Base-by-base conservation (phyloP, 2,888 invertebrate species). In the Frankliniella fusca region DNA sequence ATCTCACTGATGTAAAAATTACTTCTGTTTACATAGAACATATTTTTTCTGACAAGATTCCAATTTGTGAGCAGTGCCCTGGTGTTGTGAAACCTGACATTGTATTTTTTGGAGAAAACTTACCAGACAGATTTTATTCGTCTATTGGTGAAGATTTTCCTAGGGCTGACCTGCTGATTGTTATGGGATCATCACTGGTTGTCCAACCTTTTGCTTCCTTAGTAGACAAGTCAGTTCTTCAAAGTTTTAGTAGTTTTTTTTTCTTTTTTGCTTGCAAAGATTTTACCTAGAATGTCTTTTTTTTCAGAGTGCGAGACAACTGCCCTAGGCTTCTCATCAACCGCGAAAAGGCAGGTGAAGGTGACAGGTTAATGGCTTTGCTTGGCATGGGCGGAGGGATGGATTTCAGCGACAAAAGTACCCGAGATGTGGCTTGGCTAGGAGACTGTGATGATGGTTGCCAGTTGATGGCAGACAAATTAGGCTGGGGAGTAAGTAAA, bases 201-300 rank as follows among this genome's bases (percentile, higher is more conserved):
- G 98, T 99, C 0, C 96, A 97, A 86, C 98, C 98, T 0, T 98
- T 98, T 89, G 97, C 97, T 0, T 95, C 95, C 0, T 90, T 98
- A 9, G 90, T 96, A 84, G 93, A 95, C 86, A 92, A 92, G 94
- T 94, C 88, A 88, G 89, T 87, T 81, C 23, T 54, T 15, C 20
- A 10, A 76, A 76, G 23, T 27, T 23, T 80, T n/a, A 48, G 80
- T 28, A 48, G 28, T 84, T 83, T 28, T 84, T 11, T 23, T n/a
- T 80, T 48, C 49, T 49, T 80, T 3, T n/a, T 48, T 82, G 48
- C 54, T 81, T 38, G 76, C 79, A 38, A 38, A 38, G 3, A 38
- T 38, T 2, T 38, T 2, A 38, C 38, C 38, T 5, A 38, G 38
- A 5, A 38, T 5, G 3, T 5, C 38, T 3, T 38, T 38, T 50